These are phyloP conservation scores for Cordylochernes scorpioides DNA, from an alignment of 2,888 invertebrate species.

Conservation along the genomic window DNA sequence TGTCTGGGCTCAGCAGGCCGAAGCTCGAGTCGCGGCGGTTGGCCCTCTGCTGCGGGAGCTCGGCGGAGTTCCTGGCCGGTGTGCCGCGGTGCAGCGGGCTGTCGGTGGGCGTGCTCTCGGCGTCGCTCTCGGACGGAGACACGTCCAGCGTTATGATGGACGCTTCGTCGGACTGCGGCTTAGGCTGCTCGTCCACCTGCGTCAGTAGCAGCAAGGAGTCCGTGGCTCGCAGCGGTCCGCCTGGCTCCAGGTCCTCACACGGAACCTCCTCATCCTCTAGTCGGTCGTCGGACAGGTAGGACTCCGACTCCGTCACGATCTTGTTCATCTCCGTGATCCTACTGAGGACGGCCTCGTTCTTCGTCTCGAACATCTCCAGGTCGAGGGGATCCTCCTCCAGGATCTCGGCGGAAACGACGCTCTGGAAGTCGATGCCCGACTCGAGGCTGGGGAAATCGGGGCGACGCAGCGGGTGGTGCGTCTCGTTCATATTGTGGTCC, in stretches of 20 bases:
- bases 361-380: constrained; percentile 11
- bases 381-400: constrained; percentile 27
- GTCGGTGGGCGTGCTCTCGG: constrained; percentile 52
- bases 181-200: constrained; percentile 15
- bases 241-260: constrained; percentile 20
- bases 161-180: too few species aligned
- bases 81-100: constrained; percentile 38
- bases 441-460: constrained; percentile 17
- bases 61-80: constrained; percentile 11
- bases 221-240: constrained; percentile 42
- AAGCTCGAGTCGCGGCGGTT: constrained; percentile 35
- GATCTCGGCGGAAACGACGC: constrained; percentile 45
- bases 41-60: constrained; percentile 3
- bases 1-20: constrained; percentile 53
- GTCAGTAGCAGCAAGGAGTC: constrained; percentile 46
- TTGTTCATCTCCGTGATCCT: constrained; percentile 59
- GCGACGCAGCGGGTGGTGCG: constrained; percentile 2
- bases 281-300: constrained; percentile 27
- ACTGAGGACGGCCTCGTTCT: constrained; percentile 39
- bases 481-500: constrained; percentile 14
- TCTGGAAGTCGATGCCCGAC: constrained; percentile 36
- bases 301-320: constrained; percentile 48
- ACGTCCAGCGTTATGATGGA: constrained; percentile 4
- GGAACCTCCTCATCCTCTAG: constrained; percentile 16
- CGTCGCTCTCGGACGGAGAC: constrained; percentile 44